These are phyloP conservation scores for Numida meleagris DNA, from an alignment of 2,113 vertebrate genomes.

Conservation along the genomic window DNA sequence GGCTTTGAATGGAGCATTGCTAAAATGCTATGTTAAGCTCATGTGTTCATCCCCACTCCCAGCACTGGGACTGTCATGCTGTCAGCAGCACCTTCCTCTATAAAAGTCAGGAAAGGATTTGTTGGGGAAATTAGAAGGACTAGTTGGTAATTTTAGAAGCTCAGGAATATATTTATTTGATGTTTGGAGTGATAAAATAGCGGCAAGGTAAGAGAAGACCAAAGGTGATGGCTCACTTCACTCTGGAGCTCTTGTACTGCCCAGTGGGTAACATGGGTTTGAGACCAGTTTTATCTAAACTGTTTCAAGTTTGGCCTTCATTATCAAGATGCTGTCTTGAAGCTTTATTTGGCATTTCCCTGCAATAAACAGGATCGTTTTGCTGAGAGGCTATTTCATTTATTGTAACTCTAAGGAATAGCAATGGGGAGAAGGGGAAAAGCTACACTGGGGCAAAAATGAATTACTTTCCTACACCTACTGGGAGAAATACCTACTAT, in stretches of 20 bases:
- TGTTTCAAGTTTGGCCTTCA: background rate
- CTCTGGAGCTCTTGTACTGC: background rate
- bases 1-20: background rate
- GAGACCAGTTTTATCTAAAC: rapidly evolving
- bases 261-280: background rate
- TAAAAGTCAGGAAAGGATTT: background rate
- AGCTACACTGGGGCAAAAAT: background rate
- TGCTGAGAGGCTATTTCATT: background rate
- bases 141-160: background rate
- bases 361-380: background rate
- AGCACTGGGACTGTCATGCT: background rate
- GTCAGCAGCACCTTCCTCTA: rapidly evolving
- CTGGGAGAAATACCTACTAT: background rate
- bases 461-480: background rate
- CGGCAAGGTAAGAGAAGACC: background rate
- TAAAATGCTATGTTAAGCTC: background rate
- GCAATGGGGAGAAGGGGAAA: background rate
- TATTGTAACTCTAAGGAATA: background rate
- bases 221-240: background rate
- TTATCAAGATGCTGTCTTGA: background rate
- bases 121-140: background rate
- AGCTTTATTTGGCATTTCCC: background rate
- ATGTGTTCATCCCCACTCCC: background rate
- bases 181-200: background rate
- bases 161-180: background rate